Conservation (phyloP, 2,888 invertebrate species). For the Nomada hirtipes region DNA sequence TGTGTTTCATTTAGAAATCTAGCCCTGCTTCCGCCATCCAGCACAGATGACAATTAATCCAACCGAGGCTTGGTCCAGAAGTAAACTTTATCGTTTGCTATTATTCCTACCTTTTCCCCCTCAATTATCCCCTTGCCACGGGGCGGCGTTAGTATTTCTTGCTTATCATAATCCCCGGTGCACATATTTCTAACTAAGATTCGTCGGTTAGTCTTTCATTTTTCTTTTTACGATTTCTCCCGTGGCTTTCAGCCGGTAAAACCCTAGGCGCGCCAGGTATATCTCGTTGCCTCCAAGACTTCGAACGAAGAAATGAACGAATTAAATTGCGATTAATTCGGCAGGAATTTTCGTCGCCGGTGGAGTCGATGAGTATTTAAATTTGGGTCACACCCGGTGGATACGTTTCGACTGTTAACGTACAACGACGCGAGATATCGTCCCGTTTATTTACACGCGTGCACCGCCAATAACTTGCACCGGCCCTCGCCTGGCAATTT, state of each 20-base stretch:
- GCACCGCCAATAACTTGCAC: slow-evolving; percentile 27
- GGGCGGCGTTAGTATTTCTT: slow-evolving; percentile 14
- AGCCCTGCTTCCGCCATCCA: not conserved
- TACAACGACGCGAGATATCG: not conserved
- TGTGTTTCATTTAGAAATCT: slow-evolving; percentile 2
- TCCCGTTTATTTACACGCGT: slow-evolving; percentile 27
- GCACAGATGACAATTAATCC: not conserved
- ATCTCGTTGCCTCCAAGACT: too few relatives aligned
- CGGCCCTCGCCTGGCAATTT: slow-evolving; percentile 20
- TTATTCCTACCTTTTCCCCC: slow-evolving; percentile 21
- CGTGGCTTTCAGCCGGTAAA: too few relatives aligned
- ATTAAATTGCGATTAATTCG: too few relatives aligned
- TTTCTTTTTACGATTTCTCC: not conserved
- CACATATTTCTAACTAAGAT: not conserved
- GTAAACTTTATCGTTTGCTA: not conserved
- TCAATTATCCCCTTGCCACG: slow-evolving; percentile 23
- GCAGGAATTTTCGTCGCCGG: not conserved
- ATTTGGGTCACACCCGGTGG: not conserved
- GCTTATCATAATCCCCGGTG: slow-evolving; percentile 8
- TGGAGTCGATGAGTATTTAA: slow-evolving; percentile 19
- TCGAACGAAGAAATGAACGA: too few relatives aligned
- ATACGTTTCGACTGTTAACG: slow-evolving; percentile 3
- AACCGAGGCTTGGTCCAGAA: not conserved
- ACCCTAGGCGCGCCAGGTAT: too few relatives aligned
- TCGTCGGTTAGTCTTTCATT: not conserved